Evolutionary conservation across 1,140 invertebrate genomes (phyloP).

Genomic region (Pinna nobilis): DNA sequence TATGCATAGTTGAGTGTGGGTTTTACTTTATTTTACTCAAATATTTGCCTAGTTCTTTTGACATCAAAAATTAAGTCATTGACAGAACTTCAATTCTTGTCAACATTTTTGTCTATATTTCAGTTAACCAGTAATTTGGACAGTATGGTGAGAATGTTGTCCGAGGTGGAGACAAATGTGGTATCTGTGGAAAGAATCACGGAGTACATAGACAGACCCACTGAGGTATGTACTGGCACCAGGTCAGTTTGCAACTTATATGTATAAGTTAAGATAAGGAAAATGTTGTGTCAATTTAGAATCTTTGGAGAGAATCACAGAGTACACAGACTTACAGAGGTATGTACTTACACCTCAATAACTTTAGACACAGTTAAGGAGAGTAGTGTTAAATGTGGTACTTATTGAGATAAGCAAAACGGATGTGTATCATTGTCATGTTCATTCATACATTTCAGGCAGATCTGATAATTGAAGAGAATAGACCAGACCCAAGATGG

Average conservation of each 20-base stretch:
- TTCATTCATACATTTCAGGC: conserved; percentile 35
- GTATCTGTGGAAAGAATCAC: conserved; percentile 97
- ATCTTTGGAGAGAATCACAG: too few species aligned
- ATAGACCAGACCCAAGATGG: conserved; percentile 53
- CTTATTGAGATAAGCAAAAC: too few species aligned
- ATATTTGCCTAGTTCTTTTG: background rate
- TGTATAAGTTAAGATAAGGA: too few species aligned
- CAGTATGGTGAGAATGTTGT: conserved; percentile 95
- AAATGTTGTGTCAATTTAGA: too few species aligned
- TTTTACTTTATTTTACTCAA: background rate
- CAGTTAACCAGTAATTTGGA: conserved; percentile 90
- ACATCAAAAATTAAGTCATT: background rate
- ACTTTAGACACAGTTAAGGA: too few species aligned
- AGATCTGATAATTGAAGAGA: conserved; percentile 43
- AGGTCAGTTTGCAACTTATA: too few species aligned
- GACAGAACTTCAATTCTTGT: background rate
- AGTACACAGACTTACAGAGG: too few species aligned
- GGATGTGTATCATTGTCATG: too few species aligned
- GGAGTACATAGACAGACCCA: conserved; percentile 90
- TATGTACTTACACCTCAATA: too few species aligned
- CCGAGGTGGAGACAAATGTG: conserved; percentile 96
- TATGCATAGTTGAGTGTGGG: background rate
- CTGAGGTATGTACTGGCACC: conserved; percentile 60
- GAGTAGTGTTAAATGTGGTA: too few species aligned
- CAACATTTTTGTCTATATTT: background rate